phyloP scores from a whole-genome alignment of 2,113 vertebrate genomes.

The Chaetodon trifascialis region DNA sequence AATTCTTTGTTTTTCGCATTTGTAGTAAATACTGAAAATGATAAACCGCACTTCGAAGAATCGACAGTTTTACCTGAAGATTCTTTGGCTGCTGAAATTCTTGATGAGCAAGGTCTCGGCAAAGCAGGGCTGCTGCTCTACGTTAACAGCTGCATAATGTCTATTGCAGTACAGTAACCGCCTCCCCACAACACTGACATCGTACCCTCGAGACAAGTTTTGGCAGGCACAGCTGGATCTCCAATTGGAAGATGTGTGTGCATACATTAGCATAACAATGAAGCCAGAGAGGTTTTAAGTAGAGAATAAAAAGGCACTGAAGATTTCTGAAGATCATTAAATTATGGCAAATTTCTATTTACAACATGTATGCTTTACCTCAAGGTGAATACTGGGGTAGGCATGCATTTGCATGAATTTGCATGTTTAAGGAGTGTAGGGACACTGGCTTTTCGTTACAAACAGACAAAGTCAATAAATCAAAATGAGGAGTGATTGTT shows the following conservation, averaged over 20 bases:
- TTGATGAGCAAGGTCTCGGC: conserved; percentile 19
- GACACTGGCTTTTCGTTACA: conserved; percentile 71
- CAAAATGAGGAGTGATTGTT: conserved; percentile 76
- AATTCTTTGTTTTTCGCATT: not conserved
- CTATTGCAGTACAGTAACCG: conserved; percentile 53
- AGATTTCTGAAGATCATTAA: conserved; percentile 83
- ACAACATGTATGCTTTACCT: conserved; percentile 82
- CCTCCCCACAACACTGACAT: conserved; percentile 39
- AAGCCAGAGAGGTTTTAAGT: conserved; percentile 66
- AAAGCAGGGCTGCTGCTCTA: conserved; percentile 8
- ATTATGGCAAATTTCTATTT: conserved; percentile 82
- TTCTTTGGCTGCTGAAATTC: not conserved
- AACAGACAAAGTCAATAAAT: conserved; percentile 84
- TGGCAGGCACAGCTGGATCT: conserved; percentile 69
- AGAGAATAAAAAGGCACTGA: conserved; percentile 65
- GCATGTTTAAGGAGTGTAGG: conserved; percentile 78
- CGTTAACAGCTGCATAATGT: conserved; percentile 53
- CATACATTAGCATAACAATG: conserved; percentile 79
- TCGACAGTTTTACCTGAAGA: not conserved
- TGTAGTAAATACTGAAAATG: not conserved
- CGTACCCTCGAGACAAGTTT: conserved; percentile 55
- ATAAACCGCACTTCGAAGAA: not conserved
- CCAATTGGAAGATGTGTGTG: conserved; percentile 63
- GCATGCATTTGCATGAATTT: conserved; percentile 86
- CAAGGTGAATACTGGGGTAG: conserved; percentile 82